phyloP scores from a whole-genome alignment of 1,140 invertebrate species.

The Lasaia peninsularis region DNA sequence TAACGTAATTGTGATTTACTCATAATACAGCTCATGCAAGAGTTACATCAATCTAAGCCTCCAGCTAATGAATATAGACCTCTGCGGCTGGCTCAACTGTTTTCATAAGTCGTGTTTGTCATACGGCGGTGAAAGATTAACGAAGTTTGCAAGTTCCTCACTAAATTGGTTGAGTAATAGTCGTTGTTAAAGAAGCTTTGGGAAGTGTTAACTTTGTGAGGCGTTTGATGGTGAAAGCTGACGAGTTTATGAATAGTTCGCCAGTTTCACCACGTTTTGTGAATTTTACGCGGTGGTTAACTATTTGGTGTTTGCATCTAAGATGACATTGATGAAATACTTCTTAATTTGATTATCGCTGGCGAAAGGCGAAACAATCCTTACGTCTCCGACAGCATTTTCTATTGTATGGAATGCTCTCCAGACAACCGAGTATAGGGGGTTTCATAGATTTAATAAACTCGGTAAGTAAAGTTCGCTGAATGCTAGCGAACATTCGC shows the following conservation, averaged over 20 bases:
- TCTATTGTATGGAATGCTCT: too few species aligned
- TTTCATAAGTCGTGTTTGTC: conserved; percentile 10
- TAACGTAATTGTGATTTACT: conserved; percentile 5
- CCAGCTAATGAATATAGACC: conserved; percentile 9
- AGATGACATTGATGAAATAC: too few species aligned
- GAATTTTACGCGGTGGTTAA: background rate
- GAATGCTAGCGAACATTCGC: conserved; percentile 37
- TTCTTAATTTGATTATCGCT: too few species aligned
- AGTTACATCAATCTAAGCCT: conserved; percentile 5
- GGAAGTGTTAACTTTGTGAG: conserved; percentile 26
- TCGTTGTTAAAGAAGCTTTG: conserved; percentile 27
- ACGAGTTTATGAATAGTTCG: conserved; percentile 17
- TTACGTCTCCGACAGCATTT: too few species aligned
- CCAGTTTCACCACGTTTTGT: conserved; percentile 1
- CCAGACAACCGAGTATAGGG: too few species aligned
- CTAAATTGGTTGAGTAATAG: conserved; percentile 30
- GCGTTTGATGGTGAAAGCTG: conserved; percentile 20
- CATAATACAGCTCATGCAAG: background rate
- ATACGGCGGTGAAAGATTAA: conserved; percentile 24
- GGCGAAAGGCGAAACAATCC: too few species aligned
- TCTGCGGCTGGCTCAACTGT: background rate
- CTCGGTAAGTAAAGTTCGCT: conserved; percentile 56
- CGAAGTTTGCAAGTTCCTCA: conserved; percentile 25
- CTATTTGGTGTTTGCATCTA: background rate
- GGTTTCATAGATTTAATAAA: too few species aligned